Base-by-base conservation (phyloP, 2,888 invertebrate genomes). In the Lepidochrysops patricia region DNA sequence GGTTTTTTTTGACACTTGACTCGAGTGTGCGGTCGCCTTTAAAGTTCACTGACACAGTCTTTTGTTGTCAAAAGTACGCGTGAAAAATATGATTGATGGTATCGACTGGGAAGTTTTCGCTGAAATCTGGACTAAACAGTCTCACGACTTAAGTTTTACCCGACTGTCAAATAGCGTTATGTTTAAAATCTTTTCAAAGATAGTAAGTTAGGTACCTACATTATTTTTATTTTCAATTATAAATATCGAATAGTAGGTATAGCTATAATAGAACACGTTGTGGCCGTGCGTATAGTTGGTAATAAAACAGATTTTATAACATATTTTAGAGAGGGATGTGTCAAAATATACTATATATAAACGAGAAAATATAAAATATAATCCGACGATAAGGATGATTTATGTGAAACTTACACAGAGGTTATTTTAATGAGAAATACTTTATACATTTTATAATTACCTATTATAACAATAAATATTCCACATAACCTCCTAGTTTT, bases 1-100 rank as follows among this genome's bases (percentile, higher is more conserved):
- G 29, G 12, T 19, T 70, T 75, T 73, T 79, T 80, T 71, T 68
- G 70, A 70, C 75, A 70, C 67, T 67, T 68, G 67, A 70, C 69
- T 74, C 68, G 69, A 68, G 68, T 69, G 69, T 65, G 71, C 68
- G 70, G 68, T 68, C 63, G 69, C 68, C 66, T 69, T 72, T 71
- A 69, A 67, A 58, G 60, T 63, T 56, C 54, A 63, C 58, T 68
- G 66, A 62, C 61, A 64, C 62, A 54, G 26, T 19, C 62, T 65
- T 61, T 50, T 63, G 60, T 63, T 63, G 57, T 63, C 54, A 32
- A 54, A 54, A 54, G 19, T 54, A 32, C 54, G 54, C 54, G 54
- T 54, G 54, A 54, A 54, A 54, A 54, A 54, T 54, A 54, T 54
- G 54, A 54, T 54, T 23, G 54, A 54, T 54, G 54, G 19, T 43